Evolutionary conservation across 64 coral and sea anemone genomes (phyloP).

Genomic region (Porites australiensis): DNA sequence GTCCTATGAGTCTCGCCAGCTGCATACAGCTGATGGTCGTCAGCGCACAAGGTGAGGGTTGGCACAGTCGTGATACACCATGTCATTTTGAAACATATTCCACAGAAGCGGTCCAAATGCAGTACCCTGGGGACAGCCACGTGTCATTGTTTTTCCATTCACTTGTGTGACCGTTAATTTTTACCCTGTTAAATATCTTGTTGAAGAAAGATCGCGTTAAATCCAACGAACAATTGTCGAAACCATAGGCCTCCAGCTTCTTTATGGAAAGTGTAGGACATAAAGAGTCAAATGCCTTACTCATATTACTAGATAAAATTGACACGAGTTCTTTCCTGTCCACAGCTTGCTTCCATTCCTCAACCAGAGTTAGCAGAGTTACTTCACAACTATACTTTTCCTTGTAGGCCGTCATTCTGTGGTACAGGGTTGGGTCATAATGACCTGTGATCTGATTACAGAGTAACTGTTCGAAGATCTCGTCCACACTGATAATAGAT

Average conservation of each 20-base stretch:
- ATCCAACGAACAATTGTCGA: neutral
- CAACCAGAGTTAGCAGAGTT: neutral
- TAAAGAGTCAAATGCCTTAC: conserved; percentile 59
- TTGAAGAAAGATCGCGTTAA: conserved; percentile 30
- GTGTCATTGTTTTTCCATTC: conserved; percentile 3
- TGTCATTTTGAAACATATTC: conserved; percentile 67
- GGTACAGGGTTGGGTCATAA: conserved; percentile 31
- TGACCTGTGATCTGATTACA: conserved; percentile 14
- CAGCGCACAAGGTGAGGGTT: neutral
- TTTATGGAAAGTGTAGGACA: neutral
- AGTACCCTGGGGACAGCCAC: conserved; percentile 61
- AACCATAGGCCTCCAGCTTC: conserved; percentile 45
- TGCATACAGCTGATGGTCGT: neutral
- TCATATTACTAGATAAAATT: conserved; percentile 38
- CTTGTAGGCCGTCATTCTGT: conserved; percentile 38
- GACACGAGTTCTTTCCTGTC: neutral
- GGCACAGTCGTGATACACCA: neutral
- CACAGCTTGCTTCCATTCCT: conserved; percentile 30
- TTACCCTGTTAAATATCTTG: conserved; percentile 25
- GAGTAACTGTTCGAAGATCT: conserved; percentile 5
- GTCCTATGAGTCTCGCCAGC: neutral
- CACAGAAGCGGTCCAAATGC: conserved; percentile 39
- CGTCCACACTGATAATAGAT: neutral
- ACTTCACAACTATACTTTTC: neutral
- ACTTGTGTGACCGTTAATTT: conserved; percentile 1